These are phyloP conservation scores for Drosophila vallismaia DNA, from an alignment of 2,888 invertebrate species.

Conservation along the genomic window DNA sequence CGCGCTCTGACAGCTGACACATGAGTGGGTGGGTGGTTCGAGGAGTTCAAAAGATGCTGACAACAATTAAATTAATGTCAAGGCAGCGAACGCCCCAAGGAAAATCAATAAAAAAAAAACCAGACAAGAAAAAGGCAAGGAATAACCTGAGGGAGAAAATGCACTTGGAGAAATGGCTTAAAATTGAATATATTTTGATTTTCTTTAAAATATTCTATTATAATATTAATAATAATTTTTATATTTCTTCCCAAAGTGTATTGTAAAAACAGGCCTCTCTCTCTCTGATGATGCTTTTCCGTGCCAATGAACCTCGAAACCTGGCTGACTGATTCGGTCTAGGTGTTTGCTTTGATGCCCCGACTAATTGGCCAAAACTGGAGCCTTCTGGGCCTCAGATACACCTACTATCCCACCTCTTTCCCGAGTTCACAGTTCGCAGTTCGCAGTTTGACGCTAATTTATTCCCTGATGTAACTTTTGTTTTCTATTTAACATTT, in stretches of 20 bases:
- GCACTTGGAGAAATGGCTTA: conserved; percentile 8
- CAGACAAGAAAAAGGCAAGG: conserved; percentile 15
- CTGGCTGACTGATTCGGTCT: conserved; percentile 39
- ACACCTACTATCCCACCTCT: neutral
- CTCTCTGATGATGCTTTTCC: conserved; percentile 59
- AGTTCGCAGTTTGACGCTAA: conserved; percentile 67
- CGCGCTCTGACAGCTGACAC: conserved; percentile 57
- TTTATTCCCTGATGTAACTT: conserved; percentile 76
- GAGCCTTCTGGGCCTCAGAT: conserved; percentile 37
- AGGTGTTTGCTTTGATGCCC: conserved; percentile 47
- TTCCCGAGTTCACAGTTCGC: conserved; percentile 3
- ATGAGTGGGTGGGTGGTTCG: conserved; percentile 10
- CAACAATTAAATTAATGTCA: conserved; percentile 79
- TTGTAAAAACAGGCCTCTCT: conserved; percentile 26
- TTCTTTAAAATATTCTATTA: no score
- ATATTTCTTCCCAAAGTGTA: neutral
- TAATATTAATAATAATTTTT: no score
- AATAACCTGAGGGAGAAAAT: conserved; percentile 31
- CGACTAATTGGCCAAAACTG: conserved; percentile 70
- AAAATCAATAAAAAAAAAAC: conserved; percentile 68
- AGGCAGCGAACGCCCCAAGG: conserved; percentile 44
- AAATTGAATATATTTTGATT: no score
- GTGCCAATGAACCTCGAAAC: conserved; percentile 61
- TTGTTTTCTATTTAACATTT: conserved; percentile 66
- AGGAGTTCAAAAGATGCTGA: conserved; percentile 76